A percentile compares a stretch with the other conserved stretches of the same genome.
These are phyloP conservation scores for Cranoglanis bouderius DNA, from an alignment of 2,113 vertebrate genomes.

Conservation along the genomic window DNA sequence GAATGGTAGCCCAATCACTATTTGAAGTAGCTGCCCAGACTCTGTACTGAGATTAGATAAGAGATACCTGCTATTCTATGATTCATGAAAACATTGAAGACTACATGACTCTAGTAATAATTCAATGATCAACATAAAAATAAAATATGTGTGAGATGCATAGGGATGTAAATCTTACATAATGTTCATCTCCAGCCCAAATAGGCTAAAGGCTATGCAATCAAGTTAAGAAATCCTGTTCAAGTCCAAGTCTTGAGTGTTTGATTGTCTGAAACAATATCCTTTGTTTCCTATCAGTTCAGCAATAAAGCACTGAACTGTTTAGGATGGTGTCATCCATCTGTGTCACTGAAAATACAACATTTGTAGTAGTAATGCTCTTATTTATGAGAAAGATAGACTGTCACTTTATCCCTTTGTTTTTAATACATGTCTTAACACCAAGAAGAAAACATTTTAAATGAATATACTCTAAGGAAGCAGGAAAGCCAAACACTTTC, in stretches of 20 bases:
- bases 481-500: slow-evolving; percentile 59
- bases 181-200: not conserved
- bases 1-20: not conserved
- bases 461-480: slow-evolving; percentile 53
- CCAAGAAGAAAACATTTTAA: slow-evolving; percentile 58
- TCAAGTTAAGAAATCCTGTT: not conserved
- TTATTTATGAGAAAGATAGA: not conserved
- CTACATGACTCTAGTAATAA: not conserved
- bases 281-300: slow-evolving; percentile 31
- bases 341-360: not conserved
- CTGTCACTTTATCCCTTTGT: slow-evolving; percentile 28
- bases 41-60: slow-evolving; percentile 13
- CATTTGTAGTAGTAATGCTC: not conserved
- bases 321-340: not conserved
- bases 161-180: not conserved
- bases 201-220: not conserved
- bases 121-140: slow-evolving; percentile 9
- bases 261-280: slow-evolving; percentile 51
- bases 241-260: not conserved
- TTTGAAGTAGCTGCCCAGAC: slow-evolving; percentile 18
- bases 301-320: slow-evolving; percentile 23
- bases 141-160: not conserved
- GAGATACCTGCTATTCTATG: not conserved
- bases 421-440: slow-evolving; percentile 48
- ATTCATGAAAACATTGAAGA: not conserved